Percentiles rank a stretch among this genome's conserved stretches.
Conservation (phyloP, 2,797 vertebrate genomes). For the Esox masquinongy region DNA sequence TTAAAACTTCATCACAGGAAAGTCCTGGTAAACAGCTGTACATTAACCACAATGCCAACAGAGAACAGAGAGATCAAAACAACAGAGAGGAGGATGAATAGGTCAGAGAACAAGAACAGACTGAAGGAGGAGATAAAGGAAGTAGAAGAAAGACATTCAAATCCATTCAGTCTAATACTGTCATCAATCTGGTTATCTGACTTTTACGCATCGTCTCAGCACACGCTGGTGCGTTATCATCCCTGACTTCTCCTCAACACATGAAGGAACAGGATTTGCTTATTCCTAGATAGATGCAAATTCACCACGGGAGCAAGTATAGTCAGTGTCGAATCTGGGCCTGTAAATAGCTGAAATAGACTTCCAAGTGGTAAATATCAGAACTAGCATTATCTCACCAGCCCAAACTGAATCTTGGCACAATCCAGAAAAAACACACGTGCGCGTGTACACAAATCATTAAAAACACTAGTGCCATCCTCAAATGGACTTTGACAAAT, state of each 20-base stretch:
- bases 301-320: constrained; percentile 80
- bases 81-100: not conserved
- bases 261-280: constrained; percentile 81
- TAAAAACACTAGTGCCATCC: not conserved
- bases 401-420: constrained; percentile 80
- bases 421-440: constrained; percentile 68
- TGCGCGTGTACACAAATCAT: not conserved
- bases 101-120: not conserved
- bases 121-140: not conserved
- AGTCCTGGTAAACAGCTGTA: not conserved
- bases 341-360: constrained; percentile 82
- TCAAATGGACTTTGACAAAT: constrained; percentile 74
- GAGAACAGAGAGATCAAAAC: constrained; percentile 1
- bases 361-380: constrained; percentile 83
- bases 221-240: constrained; percentile 60
- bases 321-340: constrained; percentile 81
- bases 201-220: constrained; percentile 62
- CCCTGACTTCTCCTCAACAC: constrained; percentile 80
- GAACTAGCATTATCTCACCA: constrained; percentile 86
- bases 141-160: constrained; percentile 32
- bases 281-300: constrained; percentile 83
- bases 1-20: constrained; percentile 16
- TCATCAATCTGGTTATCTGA: constrained; percentile 69
- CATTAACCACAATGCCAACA: not conserved
- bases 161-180: constrained; percentile 79